Base-by-base conservation (phyloP, 2,113 vertebrate genomes). In the Nycticorax nycticorax region DNA sequence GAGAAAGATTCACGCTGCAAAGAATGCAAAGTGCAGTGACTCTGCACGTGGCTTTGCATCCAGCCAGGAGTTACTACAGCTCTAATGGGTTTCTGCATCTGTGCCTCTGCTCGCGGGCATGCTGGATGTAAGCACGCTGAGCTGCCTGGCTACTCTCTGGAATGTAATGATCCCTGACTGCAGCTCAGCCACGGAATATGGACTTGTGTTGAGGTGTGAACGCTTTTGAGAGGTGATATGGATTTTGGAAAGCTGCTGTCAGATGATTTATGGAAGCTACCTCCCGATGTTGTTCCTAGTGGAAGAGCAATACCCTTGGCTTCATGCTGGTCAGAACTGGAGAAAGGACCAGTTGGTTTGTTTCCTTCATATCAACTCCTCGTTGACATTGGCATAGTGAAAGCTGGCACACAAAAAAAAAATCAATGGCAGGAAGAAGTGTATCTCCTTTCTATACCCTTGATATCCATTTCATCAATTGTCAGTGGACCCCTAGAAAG, bases 61-160 rank as follows among this genome's bases (percentile, higher is more conserved):
- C 2, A 8, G 4, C 8, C 62, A 22, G 37, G 41, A 53, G 28
- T 28, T 41, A 41, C 39, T 84, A 24, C 18, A 18, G 59, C 47
- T 55, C 68, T 9, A 3, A 27, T 2, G 6, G 33, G 19, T 59
- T 69, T 66, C 62, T 53, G 60, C 27, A 12, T 0, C 3, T 13
- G 39, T 43, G 55, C 60, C 33, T 50, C 3, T 3, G 55, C 57
- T 75, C 30, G 4, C 0, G 3, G 28, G 20, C 24, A 2, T 1
- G 22, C 22, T 26, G 82, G 39, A 16, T 23, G 19, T 6, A 12
- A 52, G 53, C 74, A 20, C 26, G 0, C 19, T 2, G 45, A 76
- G 47, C 35, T 85, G 63, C 50, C 57, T 35, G 37, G 12, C 55
- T 30, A 5, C 19, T 12, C 71, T 64, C 48, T 22, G 55, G 48